Evolutionary conservation across 2,113 vertebrate genomes (phyloP).

Genomic region (Periophthalmus modestus): DNA sequence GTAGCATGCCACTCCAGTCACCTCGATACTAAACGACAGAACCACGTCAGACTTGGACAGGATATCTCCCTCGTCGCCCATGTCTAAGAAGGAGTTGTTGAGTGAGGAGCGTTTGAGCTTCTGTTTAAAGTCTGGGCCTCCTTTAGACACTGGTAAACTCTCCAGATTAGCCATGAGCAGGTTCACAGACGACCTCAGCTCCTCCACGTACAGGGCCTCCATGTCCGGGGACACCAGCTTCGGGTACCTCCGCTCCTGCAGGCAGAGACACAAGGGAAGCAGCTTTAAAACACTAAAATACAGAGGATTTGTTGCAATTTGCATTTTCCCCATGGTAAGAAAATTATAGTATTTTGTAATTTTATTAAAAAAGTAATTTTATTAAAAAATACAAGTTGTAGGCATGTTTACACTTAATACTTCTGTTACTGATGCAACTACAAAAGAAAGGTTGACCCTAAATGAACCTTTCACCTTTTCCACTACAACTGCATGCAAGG

Average conservation of each 20-base stretch:
- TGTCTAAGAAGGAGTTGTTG: conserved; percentile 93
- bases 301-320: too few relatives aligned
- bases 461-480: too few relatives aligned
- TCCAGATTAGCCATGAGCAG: conserved; percentile 97
- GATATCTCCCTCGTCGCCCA: conserved; percentile 90
- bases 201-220: conserved; percentile 91
- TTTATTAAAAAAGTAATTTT: too few relatives aligned
- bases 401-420: too few relatives aligned
- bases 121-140: conserved; percentile 92
- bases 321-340: too few relatives aligned
- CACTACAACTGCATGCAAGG: too few relatives aligned
- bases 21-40: conserved; percentile 93
- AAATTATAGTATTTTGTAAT: too few relatives aligned
- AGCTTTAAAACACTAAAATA: too few relatives aligned
- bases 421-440: too few relatives aligned
- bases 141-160: conserved; percentile 95
- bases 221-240: conserved; percentile 87
- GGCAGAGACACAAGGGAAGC: not conserved
- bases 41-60: conserved; percentile 94
- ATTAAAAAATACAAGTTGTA: too few relatives aligned
- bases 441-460: too few relatives aligned
- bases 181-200: conserved; percentile 90
- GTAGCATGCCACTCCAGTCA: conserved; percentile 53
- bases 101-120: conserved; percentile 89
- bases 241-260: conserved; percentile 87